Base-by-base conservation (phyloP, 2,888 invertebrate genomes). In the Napeogenes inachia region DNA sequence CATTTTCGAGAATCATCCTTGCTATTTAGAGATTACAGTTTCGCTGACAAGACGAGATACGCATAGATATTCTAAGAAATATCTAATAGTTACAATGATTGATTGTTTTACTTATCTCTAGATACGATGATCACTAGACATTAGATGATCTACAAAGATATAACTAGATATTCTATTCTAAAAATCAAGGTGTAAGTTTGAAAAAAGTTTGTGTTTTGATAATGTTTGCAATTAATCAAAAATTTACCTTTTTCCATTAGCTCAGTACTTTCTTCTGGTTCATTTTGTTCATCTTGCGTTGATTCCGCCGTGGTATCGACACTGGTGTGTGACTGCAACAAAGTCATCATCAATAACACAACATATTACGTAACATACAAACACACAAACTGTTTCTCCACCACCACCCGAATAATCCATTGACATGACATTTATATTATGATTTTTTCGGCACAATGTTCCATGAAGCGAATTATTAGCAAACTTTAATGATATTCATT, bases 211-310 rank as follows among this genome's bases (percentile, higher is more conserved):
- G n/a, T 4, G 35, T 5, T 35, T 35, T 35, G 0, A 35, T 35
- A 5, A 5, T 35, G 3, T 35, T 5, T 5, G 35, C 35, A 35
- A 21, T 21, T 1, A 1, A 21, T 13, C 4, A 47, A 13, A n/a
- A 33, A 56, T 2, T 56, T 76, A 75, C 95, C 95, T 77, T 92
- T 92, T 69, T 91, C 93, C 79, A 93, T 91, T n/a, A 93, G 78
- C 77, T 95, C 94, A 45, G 92, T 92, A 0, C 92, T 91, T 82
- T 94, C 93, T 72, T 91, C 75, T 0, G 92, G 91, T 61, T 93
- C 93, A 1, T 82, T 85, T 3, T 82, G 82, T 8, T 80, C 77
- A 1, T 70, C 75, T 21, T 70, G 60, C 8, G 61, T 74, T 2
- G 67, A 70, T 6, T 82, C 85, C 33, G 75, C 70, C 12, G 79